Conservation (phyloP, 2,888 invertebrate genomes). For the Crematogaster levior region DNA sequence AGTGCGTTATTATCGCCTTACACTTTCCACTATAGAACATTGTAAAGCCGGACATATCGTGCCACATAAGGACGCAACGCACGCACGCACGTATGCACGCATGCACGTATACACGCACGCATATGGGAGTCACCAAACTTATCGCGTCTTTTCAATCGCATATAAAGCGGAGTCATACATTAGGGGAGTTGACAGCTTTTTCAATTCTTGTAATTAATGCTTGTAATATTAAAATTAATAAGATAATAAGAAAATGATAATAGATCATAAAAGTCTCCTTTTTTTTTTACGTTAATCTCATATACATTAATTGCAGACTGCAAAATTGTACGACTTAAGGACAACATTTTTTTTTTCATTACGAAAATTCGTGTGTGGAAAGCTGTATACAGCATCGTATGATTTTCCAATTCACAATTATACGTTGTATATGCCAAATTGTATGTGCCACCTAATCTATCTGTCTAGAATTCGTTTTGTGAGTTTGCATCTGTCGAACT, state of each 20-base stretch:
- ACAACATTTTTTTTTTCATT: neutral
- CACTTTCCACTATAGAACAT: slow-evolving; percentile 65
- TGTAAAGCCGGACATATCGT: slow-evolving; percentile 35
- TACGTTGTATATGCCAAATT: too few relatives aligned
- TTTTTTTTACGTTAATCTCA: neutral
- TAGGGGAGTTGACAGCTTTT: neutral
- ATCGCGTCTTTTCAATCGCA: neutral
- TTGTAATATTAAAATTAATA: neutral
- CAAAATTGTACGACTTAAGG: neutral
- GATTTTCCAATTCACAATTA: slow-evolving; percentile 12
- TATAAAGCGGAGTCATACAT: neutral
- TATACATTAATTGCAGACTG: neutral
- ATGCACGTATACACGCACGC: neutral
- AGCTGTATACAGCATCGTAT: neutral
- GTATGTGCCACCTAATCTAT: too few relatives aligned
- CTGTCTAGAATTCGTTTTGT: slow-evolving; percentile 11
- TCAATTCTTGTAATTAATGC: too few relatives aligned
- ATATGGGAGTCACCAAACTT: neutral
- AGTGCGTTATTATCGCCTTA: slow-evolving; percentile 77
- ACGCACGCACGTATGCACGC: slow-evolving; percentile 1
- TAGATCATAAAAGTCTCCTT: neutral
- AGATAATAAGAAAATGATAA: neutral
- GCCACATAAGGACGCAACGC: slow-evolving; percentile 19
- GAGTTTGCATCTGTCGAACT: slow-evolving; percentile 33
- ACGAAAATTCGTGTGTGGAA: neutral